These are phyloP conservation scores for Hylaeus volcanicus DNA, from an alignment of 1,140 invertebrate genomes.

Conservation along the genomic window DNA sequence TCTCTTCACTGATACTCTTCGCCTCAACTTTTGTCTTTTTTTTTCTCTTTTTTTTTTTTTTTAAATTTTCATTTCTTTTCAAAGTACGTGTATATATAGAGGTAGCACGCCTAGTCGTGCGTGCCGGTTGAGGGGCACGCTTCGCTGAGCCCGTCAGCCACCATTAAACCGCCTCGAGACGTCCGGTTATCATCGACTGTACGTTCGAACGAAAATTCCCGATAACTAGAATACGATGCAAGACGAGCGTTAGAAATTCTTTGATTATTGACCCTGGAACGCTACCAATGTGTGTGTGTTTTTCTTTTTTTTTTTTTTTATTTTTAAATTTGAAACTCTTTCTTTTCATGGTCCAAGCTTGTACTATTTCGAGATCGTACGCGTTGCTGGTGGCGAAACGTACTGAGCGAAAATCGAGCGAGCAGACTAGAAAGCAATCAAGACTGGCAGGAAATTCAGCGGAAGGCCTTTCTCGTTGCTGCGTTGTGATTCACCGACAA, in stretches of 20 bases:
- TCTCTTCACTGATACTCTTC: constrained; percentile 72
- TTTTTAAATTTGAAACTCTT: too few species aligned
- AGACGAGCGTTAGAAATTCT: too few species aligned
- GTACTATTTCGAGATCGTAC: not conserved
- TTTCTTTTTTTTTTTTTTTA: too few species aligned
- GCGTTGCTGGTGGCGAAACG: constrained; percentile 59
- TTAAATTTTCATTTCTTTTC: not conserved
- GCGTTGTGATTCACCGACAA: constrained; percentile 1
- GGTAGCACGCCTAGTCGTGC: constrained; percentile 35
- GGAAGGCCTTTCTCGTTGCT: constrained; percentile 74
- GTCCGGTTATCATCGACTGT: too few species aligned
- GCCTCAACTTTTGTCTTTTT: constrained; percentile 70
- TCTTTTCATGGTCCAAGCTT: not conserved
- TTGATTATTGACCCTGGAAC: too few species aligned
- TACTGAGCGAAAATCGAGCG: constrained; percentile 63
- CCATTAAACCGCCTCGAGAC: constrained; percentile 17
- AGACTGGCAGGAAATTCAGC: constrained; percentile 73
- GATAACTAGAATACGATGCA: not conserved
- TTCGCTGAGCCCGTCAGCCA: constrained; percentile 65
- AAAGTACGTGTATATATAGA: constrained; percentile 32
- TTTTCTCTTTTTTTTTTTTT: constrained; percentile 59
- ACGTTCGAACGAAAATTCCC: not conserved
- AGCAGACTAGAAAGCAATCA: constrained; percentile 71
- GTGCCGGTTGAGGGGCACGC: constrained; percentile 44
- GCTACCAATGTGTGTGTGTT: too few species aligned